A percentile compares a stretch with the other conserved stretches of the same genome.
Conservation (phyloP, 30 jellyfish, hydroid and myxozoan genomes). For the Haliclystus octoradiatus region DNA sequence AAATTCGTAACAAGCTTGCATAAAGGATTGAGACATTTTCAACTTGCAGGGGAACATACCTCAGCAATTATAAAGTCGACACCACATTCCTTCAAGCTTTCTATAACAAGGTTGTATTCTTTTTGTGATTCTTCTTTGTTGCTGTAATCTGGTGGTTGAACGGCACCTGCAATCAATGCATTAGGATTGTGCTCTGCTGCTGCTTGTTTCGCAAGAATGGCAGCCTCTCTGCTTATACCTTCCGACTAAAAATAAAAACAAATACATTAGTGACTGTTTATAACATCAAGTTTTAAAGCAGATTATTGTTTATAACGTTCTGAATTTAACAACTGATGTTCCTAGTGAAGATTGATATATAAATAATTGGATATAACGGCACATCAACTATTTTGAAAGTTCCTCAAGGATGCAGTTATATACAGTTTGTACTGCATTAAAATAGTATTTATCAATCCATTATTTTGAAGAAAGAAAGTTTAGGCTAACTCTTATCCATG, state of each 20-base stretch:
- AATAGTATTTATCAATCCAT: too few relatives aligned
- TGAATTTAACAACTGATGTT: not conserved
- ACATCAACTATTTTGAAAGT: too few relatives aligned
- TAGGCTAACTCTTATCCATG: too few relatives aligned
- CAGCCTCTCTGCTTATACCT: constrained; percentile 34
- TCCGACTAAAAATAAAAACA: constrained; percentile 2
- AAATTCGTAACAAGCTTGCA: too few relatives aligned
- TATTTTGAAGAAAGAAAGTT: too few relatives aligned
- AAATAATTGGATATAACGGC: too few relatives aligned
- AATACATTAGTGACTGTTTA: not conserved
- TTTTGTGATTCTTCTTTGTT: constrained; percentile 18
- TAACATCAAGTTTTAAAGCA: not conserved
- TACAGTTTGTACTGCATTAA: too few relatives aligned
- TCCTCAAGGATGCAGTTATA: too few relatives aligned
- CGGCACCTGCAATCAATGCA: constrained; percentile 37
- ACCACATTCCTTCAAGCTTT: constrained; percentile 11
- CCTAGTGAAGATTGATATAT: too few relatives aligned
- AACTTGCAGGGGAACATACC: too few relatives aligned
- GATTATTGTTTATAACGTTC: too few relatives aligned
- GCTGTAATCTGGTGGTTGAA: constrained; percentile 18
- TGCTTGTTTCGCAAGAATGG: constrained; percentile 42
- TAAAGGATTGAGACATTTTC: too few relatives aligned
- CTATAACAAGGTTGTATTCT: constrained; percentile 10
- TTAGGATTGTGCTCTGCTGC: constrained; percentile 31
- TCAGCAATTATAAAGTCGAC: constrained; percentile 62